Base-by-base conservation (phyloP, 1,140 invertebrate genomes). In the Whitmania pigra region DNA sequence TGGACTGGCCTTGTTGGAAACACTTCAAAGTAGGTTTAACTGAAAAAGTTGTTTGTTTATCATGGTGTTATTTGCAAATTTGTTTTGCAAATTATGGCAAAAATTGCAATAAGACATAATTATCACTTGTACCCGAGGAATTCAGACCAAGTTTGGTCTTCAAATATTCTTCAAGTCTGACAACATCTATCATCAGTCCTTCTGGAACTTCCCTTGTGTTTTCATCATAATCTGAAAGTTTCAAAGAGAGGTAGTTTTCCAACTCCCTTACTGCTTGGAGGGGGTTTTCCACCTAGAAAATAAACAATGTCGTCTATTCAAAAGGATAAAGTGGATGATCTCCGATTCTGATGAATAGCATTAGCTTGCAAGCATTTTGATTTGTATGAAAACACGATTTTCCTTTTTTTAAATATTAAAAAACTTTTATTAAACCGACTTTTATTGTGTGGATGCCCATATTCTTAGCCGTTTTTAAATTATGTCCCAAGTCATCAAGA, bases 1-100 rank as follows among this genome's bases (percentile, higher is more conserved):
- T 84, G 0, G 83, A 84, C 75, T 84, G 83, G 11, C 83, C 83
- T 77, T 84, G 82, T 66, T 78, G 75, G 75, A 81, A 84, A 70
- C 77, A 78, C 40, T 78, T 55, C 9, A 84, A 73, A 43, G 73
- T 66, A 43, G 79, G 79, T 40, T 73, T 60, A 18, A 76, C 79
- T 81, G 72, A 29, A 77, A 77, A 70, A 68, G 13, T 70, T 67
- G 27, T 25, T n/a, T 25, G 29, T 22, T 25, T 63, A 13, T 9
- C 36, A 68, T 27, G 25, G 9, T 13, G 9, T 7, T 22, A n/a
- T n/a, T 15, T 18, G 5, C 69, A n/a, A n/a, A n/a, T n/a, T n/a
- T n/a, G n/a, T n/a, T n/a, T 15, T 18, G 5, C 69, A 70, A 31
- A 27, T 63, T 63, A 63, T 63, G 27, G 22, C 27, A 31, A 68